Base-by-base conservation (phyloP, 2,888 invertebrate genomes). In the Schrankia costaestrigalis region DNA sequence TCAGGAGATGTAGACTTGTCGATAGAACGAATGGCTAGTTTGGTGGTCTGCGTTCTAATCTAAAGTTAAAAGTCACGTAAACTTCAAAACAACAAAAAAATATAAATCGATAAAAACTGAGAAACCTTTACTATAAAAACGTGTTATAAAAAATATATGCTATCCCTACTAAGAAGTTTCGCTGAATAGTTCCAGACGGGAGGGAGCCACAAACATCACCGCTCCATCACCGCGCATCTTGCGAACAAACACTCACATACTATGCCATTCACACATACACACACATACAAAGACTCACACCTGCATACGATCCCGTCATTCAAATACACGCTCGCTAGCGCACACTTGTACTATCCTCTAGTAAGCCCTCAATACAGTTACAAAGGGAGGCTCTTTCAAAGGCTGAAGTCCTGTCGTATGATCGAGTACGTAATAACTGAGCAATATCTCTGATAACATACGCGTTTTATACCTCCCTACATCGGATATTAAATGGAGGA, bases 191-290 rank as follows among this genome's bases (percentile, higher is more conserved):
- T 67, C 61, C 69, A 71, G 76, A 68, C 70, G 62, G 61, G 56
- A 58, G 59, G 66, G 64, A 67, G 71, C 77, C 73, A 69, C 79
- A 79, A 81, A 78, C 83, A 78, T 71, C 68, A 64, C 57, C 60
- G 67, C 63, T 66, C 69, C 70, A 70, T 71, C 74, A 71, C 63
- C 60, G 71, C 66, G 66, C 71, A 80, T 80, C 78, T 75, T 71
- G 67, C 69, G 68, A 70, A 71, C 67, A 83, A 84, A 85, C 83
- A 82, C 66, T 60, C 59, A 39, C 62, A 54, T 46, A 56, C 56
- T 50, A 40, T 40, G 37, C 54, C 53, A 60, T 57, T 54, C 59
- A 63, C 48, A 46, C 45, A 54, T 71, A 64, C 68, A 65, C 67
- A 69, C 65, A 81, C 81, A 85, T 80, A 80, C 26, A 27, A 6